A percentile compares a stretch with the other conserved stretches of the same genome.
These are phyloP conservation scores for Sclerurus mexicanus DNA, from an alignment of 2,113 vertebrate species.

Conservation along the genomic window DNA sequence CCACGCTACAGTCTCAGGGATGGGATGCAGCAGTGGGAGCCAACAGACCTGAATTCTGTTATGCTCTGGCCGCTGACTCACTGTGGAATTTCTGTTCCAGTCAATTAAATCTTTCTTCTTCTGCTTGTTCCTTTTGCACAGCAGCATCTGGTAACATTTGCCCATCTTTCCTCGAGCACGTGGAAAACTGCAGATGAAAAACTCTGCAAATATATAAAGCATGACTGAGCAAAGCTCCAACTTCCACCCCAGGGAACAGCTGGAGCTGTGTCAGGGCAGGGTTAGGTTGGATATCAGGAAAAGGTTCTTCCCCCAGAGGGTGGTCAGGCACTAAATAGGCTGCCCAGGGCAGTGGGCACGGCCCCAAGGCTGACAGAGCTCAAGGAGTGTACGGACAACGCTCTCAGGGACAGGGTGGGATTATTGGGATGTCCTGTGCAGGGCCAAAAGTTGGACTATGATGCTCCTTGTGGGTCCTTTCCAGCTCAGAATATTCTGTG, in stretches of 20 bases:
- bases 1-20: rapidly evolving
- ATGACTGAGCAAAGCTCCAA: neutral
- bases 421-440: neutral
- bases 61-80: neutral
- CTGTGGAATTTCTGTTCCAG: neutral
- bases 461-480: neutral
- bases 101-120: neutral
- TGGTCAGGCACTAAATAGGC: neutral
- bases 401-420: neutral
- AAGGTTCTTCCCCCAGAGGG: neutral
- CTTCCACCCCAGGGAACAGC: neutral
- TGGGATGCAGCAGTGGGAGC: neutral
- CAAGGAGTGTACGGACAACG: rapidly evolving
- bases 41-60: neutral
- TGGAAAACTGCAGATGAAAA: neutral
- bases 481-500: neutral
- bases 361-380: neutral
- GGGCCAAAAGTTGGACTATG: neutral
- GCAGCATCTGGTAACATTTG: neutral
- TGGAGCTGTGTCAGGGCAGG: neutral
- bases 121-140: neutral
- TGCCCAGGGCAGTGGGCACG: neutral
- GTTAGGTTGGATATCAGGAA: neutral
- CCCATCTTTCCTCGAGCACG: rapidly evolving
- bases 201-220: neutral